Percentiles rank a stretch among this genome's conserved stretches.
Conservation (phyloP, 1,140 invertebrate species). For the Ectropis grisescens region DNA sequence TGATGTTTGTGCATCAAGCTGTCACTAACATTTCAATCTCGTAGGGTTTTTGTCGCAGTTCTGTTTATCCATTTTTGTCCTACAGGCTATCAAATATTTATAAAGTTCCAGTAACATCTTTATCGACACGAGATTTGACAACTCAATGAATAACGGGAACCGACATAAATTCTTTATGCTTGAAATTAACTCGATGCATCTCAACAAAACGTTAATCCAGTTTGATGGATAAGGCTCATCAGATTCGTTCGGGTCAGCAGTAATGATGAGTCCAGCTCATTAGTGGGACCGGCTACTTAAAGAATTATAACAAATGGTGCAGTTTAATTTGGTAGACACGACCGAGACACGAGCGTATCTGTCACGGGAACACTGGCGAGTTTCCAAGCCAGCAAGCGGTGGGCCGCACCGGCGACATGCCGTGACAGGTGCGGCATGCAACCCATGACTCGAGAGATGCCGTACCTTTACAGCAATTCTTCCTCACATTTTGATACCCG, state of each 20-base stretch:
- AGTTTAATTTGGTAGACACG: conserved; percentile 67
- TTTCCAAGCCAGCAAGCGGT: conserved; percentile 56
- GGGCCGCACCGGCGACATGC: conserved; percentile 48
- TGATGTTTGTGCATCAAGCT: conserved; percentile 63
- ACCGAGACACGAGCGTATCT: conserved; percentile 53
- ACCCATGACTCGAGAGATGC: conserved; percentile 47
- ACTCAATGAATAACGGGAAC: conserved; percentile 38
- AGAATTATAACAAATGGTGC: conserved; percentile 64
- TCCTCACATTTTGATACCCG: conserved; percentile 29
- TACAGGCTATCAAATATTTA: conserved; percentile 58
- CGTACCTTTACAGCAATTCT: conserved; percentile 26
- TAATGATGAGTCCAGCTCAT: conserved; percentile 25
- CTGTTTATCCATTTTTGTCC: conserved; percentile 37
- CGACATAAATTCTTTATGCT: too few relatives aligned
- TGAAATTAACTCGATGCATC: conserved; percentile 37
- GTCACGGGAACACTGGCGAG: conserved; percentile 53
- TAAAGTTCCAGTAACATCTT: conserved; percentile 63
- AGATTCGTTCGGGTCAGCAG: conserved; percentile 1
- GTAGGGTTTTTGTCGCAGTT: conserved; percentile 54
- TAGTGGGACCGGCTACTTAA: conserved; percentile 44
- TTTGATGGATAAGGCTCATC: too few relatives aligned
- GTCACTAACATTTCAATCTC: conserved; percentile 66
- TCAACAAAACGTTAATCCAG: conserved; percentile 15
- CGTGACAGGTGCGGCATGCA: conserved; percentile 60
- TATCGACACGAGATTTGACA: conserved; percentile 58